These are phyloP conservation scores for Sternarchorhynchus goeldii DNA, from an alignment of 2,797 vertebrate genomes.

Conservation along the genomic window DNA sequence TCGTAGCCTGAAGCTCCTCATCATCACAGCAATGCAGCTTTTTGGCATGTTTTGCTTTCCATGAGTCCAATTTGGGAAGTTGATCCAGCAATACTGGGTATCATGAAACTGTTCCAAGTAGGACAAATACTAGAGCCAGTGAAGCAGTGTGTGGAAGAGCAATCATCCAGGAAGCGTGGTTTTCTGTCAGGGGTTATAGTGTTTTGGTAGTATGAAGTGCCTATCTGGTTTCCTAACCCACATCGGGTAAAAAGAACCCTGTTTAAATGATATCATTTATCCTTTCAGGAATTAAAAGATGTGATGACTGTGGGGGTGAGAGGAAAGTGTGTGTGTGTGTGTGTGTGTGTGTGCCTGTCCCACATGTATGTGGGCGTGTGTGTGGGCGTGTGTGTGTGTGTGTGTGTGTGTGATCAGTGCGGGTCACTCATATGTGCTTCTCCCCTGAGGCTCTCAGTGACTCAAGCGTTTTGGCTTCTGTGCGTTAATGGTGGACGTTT, in stretches of 20 bases:
- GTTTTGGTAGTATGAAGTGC: constrained; percentile 8
- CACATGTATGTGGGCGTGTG: constrained; percentile 19
- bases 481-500: constrained; percentile 38
- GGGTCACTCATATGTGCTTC: constrained; percentile 44
- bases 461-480: constrained; percentile 39
- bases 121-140: not conserved
- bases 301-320: constrained; percentile 1
- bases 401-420: constrained; percentile 29
- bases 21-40: too few species aligned
- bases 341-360: not conserved
- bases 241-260: constrained; percentile 13
- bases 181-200: not conserved
- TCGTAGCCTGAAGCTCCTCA: too few species aligned
- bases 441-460: constrained; percentile 42
- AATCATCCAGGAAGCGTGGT: not conserved
- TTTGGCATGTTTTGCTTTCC: too few species aligned
- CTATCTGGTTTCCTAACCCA: constrained; percentile 9
- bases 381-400: constrained; percentile 21
- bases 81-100: too few species aligned
- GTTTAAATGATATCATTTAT: constrained; percentile 6
- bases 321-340: constrained; percentile 3
- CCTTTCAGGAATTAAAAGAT: constrained; percentile 11
- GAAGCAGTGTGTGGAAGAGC: not conserved
- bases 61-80: too few species aligned
- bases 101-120: constrained; percentile 4